Percentiles rank a stretch among this genome's conserved stretches.
Conservation (phyloP, 2,888 invertebrate species). For the Drepanosiphum platanoidis region DNA sequence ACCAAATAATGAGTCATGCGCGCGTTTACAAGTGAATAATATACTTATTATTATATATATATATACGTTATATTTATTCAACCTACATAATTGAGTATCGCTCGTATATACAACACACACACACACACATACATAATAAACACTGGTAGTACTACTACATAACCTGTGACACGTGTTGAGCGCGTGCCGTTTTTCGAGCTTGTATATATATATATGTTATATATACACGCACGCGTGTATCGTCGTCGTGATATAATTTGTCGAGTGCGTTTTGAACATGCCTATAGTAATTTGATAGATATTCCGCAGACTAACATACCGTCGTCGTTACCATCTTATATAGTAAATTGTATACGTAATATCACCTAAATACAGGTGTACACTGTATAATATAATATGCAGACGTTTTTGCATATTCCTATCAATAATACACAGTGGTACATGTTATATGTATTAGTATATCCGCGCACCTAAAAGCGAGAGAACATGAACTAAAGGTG, state of each 20-base stretch:
- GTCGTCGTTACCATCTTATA: too few relatives aligned
- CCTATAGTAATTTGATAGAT: neutral
- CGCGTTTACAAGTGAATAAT: neutral
- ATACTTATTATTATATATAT: neutral
- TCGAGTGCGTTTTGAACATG: too few relatives aligned
- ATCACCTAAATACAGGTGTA: too few relatives aligned
- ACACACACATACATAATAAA: neutral
- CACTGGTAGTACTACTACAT: neutral
- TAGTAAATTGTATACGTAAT: too few relatives aligned
- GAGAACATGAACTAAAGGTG: too few relatives aligned
- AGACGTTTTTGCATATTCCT: too few relatives aligned
- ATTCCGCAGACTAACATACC: neutral
- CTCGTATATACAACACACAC: neutral
- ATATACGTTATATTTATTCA: neutral
- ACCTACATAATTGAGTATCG: constrained; percentile 10
- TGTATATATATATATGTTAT: too few relatives aligned
- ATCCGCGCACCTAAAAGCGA: too few relatives aligned
- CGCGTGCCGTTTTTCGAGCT: constrained; percentile 29
- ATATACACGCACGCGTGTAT: neutral
- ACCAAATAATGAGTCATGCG: neutral
- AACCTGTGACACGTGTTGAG: constrained; percentile 48
- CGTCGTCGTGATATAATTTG: too few relatives aligned
- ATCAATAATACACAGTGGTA: too few relatives aligned
- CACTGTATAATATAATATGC: too few relatives aligned
- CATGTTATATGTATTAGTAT: too few relatives aligned